Evolutionary conservation across 2,888 invertebrate species (phyloP), one percentile per base, ranked within the genome.

Genomic region (Chesias legatella): DNA sequence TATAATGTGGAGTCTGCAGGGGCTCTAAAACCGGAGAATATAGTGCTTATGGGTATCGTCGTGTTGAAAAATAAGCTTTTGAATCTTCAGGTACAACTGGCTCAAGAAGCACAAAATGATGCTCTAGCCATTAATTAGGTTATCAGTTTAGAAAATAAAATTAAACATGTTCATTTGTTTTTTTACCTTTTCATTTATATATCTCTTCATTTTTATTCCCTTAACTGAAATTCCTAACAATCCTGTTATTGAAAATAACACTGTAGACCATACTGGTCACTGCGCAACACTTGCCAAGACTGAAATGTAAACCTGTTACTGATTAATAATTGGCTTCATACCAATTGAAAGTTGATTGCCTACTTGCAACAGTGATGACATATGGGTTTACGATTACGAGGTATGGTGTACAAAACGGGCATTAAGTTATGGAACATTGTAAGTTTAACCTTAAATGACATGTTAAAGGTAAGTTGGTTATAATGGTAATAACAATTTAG

Each of bases 1-100:
- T 97, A 94, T 69, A 98, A 98, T 79, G 98, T 99, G 0, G 99
- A 99, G 78, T 95, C 98, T 1, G 92, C 96, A 7, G 99, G 99
- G 1, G 94, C 98, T 0, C 82, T 99, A 3, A 95, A 95, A 68
- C 98, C 99, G 0, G 98, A 99, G 78, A 98, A 96, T 71, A 98
- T 99, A 63, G 97, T 99, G 0, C 91, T 96, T 56, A 97, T 97
- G 93, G 98, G 98, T 0, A 94, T 99, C 17, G 93, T 94, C 22
- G 94, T 95, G 40, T 88, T 99, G 25, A 99, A 98, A 81, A 97
- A 96, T 70, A 99, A 99, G 85, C 89, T 99, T 13, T 94, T 96
- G 21, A 98, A 99, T 86, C 89, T 99, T 25, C 98, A 99, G 79
- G 98, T 95, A 3, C 96, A 97, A 64, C 85, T 97, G 4, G 95